Base-by-base conservation (phyloP, 2,797 vertebrate genomes). In the Scleropages formosus region DNA sequence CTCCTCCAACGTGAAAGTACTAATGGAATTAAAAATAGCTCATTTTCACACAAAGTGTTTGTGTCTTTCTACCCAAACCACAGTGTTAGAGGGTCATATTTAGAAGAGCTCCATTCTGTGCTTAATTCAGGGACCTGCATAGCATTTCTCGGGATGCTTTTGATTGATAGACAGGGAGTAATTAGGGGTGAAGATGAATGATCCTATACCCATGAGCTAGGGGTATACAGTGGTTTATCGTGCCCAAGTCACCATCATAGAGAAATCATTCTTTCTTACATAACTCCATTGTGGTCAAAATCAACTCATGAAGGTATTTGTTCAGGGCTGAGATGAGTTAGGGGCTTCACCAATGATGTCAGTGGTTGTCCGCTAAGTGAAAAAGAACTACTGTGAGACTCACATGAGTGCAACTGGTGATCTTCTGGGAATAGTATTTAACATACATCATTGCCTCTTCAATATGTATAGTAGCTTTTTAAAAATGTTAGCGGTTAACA, bases 191-290 rank as follows among this genome's bases (percentile, higher is more conserved):
- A 56, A 59, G 56, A 75, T 39, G 20, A 68, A 75, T 61, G 51
- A 46, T 69, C 39, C 24, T 69, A 39, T 75, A 61, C 26, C 44
- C 56, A 69, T 53, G 22, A 18, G 27, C 44, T 49, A 44, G 61
- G 58, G 22, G 61, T 27, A 75, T 27, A 46, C 31, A 69, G 74
- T 69, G 74, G 61, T 75, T 75, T 26, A 69, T 49, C 53, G 60
- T 31, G 15, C 20, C 20, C 20, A 1, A 59, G 44, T 26, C 27
- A 67, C 58, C 13, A 59, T 46, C 39, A 60, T 74, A 69, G 7
- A 68, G 18, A 69, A 69, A 65, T 69, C 39, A 27, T 26, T 61
- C 44, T 18, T 15, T 49, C 24, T 31, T 47, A 27, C 39, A 62
- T 44, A 15, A 26, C 22, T 61, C 63, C 51, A 59, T 68, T 74